Percentiles rank a stretch among this genome's conserved stretches.
phyloP scores from a whole-genome alignment of 2,797 vertebrate species.

The Acrocephalus scirpaceus region DNA sequence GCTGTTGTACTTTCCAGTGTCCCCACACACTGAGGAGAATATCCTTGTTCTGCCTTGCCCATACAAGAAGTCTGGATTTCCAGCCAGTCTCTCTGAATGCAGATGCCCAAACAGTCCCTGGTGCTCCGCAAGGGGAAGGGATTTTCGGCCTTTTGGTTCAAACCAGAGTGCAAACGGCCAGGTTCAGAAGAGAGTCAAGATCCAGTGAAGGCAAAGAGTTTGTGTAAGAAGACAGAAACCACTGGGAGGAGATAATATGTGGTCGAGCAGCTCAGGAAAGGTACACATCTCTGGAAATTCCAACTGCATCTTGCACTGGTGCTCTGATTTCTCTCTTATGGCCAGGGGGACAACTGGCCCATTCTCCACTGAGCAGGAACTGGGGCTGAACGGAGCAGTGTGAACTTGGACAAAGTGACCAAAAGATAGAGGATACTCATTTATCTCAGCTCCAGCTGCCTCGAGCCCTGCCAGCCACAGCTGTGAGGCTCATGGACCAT shows the following conservation, averaged over 20 bases:
- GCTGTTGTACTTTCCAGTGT: neutral
- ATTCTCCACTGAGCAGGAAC: neutral
- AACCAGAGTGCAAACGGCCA: neutral
- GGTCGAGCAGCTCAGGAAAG: neutral
- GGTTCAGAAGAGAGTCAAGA: neutral
- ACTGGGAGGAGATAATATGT: neutral
- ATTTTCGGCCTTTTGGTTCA: neutral
- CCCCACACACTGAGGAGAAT: neutral
- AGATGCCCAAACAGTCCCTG: neutral
- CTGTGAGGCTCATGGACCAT: slow-evolving; percentile 37
- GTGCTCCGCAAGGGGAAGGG: neutral
- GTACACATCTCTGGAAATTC: neutral
- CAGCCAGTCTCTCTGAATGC: neutral
- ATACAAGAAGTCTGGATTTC: neutral
- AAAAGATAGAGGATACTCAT: neutral
- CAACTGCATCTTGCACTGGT: neutral
- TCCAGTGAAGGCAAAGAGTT: neutral
- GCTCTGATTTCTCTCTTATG: neutral
- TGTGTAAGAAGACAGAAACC: neutral
- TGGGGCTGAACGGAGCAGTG: neutral
- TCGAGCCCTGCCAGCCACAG: slow-evolving; percentile 41
- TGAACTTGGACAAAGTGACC: slow-evolving; percentile 51
- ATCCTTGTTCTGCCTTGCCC: neutral
- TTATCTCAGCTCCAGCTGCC: slow-evolving; percentile 42
- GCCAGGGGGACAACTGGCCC: neutral